Evolutionary conservation across 1,140 invertebrate species (phyloP), one percentile per base, ranked within the genome.

Genomic region (Coboldia fuscipes): DNA sequence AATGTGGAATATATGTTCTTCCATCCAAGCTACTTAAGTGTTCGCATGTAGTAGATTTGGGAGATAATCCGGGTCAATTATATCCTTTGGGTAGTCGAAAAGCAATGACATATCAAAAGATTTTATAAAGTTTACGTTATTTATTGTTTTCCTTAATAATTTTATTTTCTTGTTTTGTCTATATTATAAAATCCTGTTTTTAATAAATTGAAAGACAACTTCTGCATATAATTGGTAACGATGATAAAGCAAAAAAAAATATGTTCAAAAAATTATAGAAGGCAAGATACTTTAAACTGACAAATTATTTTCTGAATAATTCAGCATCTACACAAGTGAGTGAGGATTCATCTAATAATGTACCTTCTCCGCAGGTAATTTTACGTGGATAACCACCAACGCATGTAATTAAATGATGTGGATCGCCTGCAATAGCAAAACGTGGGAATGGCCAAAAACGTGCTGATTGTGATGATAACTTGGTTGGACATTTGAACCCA

Each of bases 371-470:
- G 46, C 86, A 92, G 23, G 74, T 69, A 41, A 86, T 78, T 19
- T 89, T 62, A 40, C 86, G 66, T 2, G 86, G 84, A 50, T 77
- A 66, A 3, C 79, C 77, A 39, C 88, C 76, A 18, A 88, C 83
- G 48, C 84, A 90, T 17, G 82, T 85, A 49, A 90, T 84, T 27
- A 88, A 62, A 33, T 74, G 67, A 45, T 75, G 72, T 49, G 78
- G 82, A 47, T 86, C 81, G 17, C 77, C 77, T 13, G 76, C 74
- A 12, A 84, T 74, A 1, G 81, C 61, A 62, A 82, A 90, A 37
- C 84, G 67, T 9, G 86, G 86, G 64, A 72, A 88, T 1, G 85
- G 86, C 73, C 79, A 82, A 64, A 88, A 93, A 51, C 76, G 76
- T 38, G 80, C 76, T 24, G 75, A 70, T 46, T 75, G 63, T n/a